Evolutionary conservation across 2,797 vertebrate genomes (phyloP).

Genomic region (Alectoris magna): DNA sequence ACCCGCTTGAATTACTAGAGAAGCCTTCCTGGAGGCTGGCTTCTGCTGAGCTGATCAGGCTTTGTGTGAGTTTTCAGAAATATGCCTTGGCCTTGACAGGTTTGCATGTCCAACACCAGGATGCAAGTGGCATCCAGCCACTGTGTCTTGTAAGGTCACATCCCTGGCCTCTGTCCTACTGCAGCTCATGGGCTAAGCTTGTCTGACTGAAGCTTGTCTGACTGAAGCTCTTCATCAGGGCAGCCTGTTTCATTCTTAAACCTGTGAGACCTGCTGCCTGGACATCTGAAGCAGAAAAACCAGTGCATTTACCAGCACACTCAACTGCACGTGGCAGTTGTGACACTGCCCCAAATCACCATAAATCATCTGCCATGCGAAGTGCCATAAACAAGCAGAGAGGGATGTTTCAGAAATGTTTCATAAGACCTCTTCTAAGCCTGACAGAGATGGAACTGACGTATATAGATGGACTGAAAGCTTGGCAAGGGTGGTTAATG

Average conservation of each 20-base stretch:
- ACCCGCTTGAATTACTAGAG: too few relatives aligned
- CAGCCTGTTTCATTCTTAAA: neutral
- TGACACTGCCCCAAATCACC: neutral
- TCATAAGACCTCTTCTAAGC: neutral
- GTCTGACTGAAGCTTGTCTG: too few relatives aligned
- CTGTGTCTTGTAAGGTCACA: too few relatives aligned
- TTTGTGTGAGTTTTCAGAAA: too few relatives aligned
- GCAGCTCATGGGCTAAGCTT: neutral
- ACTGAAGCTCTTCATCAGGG: neutral
- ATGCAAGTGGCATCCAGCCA: neutral
- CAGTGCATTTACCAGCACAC: neutral
- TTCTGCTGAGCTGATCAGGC: too few relatives aligned
- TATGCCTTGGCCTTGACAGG: neutral
- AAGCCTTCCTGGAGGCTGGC: too few relatives aligned
- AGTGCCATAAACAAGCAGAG: neutral
- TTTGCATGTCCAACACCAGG: neutral
- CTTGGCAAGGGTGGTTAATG: neutral
- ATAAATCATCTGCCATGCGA: neutral
- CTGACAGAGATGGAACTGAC: neutral
- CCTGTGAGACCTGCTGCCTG: neutral
- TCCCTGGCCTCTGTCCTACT: neutral
- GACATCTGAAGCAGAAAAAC: neutral
- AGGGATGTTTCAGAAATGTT: neutral
- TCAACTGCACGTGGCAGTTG: neutral
- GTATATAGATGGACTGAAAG: neutral